phyloP scores from a whole-genome alignment of 2,113 vertebrate genomes.

The Petaurus breviceps region DNA sequence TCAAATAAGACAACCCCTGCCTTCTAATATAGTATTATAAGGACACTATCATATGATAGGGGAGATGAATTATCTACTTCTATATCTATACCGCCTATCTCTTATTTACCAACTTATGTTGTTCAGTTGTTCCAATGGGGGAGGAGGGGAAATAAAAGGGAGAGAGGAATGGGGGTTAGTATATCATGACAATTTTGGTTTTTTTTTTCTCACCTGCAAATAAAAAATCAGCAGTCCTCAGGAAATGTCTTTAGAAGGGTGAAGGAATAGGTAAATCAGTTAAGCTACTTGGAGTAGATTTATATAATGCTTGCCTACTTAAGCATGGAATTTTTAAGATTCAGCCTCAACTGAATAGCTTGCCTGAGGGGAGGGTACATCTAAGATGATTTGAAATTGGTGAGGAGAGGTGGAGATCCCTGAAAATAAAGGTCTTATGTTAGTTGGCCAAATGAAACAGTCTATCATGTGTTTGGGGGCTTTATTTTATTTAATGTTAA shows the following conservation, averaged over 20 bases:
- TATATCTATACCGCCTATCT: not conserved
- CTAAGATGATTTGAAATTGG: constrained; percentile 56
- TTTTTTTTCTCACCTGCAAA: constrained; percentile 59
- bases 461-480: constrained; percentile 64
- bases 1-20: not conserved
- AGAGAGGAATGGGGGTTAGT: not conserved
- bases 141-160: not conserved
- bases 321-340: constrained; percentile 63
- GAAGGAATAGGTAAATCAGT: constrained; percentile 18
- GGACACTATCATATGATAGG: not conserved
- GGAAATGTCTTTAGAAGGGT: constrained; percentile 70
- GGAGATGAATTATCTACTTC: not conserved
- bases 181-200: constrained; percentile 32
- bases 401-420: constrained; percentile 46
- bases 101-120: not conserved
- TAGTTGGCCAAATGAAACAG: constrained; percentile 49
- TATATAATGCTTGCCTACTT: constrained; percentile 39
- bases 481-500: constrained; percentile 77
- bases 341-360: constrained; percentile 14
- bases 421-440: constrained; percentile 54
- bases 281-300: constrained; percentile 52
- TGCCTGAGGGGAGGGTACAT: constrained; percentile 64
- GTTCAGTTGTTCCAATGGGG: not conserved
- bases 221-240: constrained; percentile 55
- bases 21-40: not conserved